A percentile compares a stretch with the other conserved stretches of the same genome.
Evolutionary conservation across 1,140 invertebrate genomes (phyloP).

Genomic region (Drosophila busckii): DNA sequence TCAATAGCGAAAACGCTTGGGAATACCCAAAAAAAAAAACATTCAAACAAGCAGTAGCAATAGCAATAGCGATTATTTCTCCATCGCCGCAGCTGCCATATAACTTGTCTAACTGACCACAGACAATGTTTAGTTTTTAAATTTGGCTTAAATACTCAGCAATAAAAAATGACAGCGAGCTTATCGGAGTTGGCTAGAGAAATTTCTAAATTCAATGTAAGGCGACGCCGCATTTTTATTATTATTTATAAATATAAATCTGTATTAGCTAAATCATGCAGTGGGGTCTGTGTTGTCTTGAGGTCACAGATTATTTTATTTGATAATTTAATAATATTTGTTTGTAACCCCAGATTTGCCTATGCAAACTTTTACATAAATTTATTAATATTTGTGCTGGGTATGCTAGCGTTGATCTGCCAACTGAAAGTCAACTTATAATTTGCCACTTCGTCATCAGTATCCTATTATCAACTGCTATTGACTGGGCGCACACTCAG

Average conservation of each 20-base stretch:
- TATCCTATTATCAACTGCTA: conserved; percentile 5
- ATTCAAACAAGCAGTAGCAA: not conserved
- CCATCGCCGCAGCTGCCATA: not conserved
- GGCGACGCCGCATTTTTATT: too few relatives aligned
- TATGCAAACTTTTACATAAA: too few relatives aligned
- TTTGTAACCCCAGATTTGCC: too few relatives aligned
- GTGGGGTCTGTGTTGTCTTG: too few relatives aligned
- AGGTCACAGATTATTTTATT: too few relatives aligned
- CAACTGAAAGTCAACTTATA: too few relatives aligned
- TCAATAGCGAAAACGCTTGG: not conserved
- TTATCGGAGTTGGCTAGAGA: too few relatives aligned
- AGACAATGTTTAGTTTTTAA: conserved; percentile 47
- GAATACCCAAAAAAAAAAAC: conserved; percentile 25
- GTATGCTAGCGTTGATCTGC: conserved; percentile 1
- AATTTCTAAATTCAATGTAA: too few relatives aligned
- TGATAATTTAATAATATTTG: too few relatives aligned
- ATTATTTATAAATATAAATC: too few relatives aligned
- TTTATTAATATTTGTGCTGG: not conserved
- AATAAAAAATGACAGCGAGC: conserved; percentile 16
- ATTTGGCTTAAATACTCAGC: not conserved
- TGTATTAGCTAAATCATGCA: too few relatives aligned
- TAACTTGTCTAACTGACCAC: conserved; percentile 44
- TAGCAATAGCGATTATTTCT: not conserved
- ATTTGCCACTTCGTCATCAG: conserved; percentile 18
- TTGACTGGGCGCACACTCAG: conserved; percentile 38